A percentile compares a stretch with the other conserved stretches of the same genome.
Conservation (phyloP, 2,888 invertebrate genomes). For the Drosophila incognita region DNA sequence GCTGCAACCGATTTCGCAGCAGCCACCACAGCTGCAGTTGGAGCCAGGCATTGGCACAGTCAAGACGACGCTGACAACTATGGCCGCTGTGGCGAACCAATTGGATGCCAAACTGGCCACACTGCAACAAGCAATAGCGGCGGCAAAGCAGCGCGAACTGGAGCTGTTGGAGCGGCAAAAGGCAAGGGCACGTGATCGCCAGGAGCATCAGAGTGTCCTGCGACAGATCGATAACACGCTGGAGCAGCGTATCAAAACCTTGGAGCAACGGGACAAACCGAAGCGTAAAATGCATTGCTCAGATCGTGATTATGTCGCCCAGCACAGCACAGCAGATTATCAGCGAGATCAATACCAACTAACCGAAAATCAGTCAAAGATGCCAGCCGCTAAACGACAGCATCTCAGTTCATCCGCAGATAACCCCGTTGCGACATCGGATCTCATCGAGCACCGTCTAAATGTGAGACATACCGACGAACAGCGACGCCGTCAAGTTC, state of each 20-base stretch:
- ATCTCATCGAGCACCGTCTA: slow-evolving; percentile 31
- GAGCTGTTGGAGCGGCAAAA: slow-evolving; percentile 51
- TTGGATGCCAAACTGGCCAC: slow-evolving; percentile 42
- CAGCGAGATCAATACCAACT: slow-evolving; percentile 1
- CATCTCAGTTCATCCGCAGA: neutral
- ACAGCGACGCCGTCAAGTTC: slow-evolving; percentile 28
- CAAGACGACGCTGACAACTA: slow-evolving; percentile 3
- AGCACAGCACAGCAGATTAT: neutral
- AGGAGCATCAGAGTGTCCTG: slow-evolving; percentile 11
- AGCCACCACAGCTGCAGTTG: neutral
- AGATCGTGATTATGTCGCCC: neutral
- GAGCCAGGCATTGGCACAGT: slow-evolving; percentile 13
- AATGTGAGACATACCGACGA: slow-evolving; percentile 9
- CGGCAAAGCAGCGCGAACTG: slow-evolving; percentile 54
- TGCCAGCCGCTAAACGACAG: slow-evolving; percentile 30
- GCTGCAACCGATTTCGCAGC: neutral
- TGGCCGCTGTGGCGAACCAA: neutral
- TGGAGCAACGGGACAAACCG: slow-evolving; percentile 16
- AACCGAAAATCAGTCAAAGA: slow-evolving; percentile 20
- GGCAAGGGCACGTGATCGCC: slow-evolving; percentile 31
- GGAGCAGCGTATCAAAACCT: slow-evolving; percentile 3
- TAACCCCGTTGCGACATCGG: slow-evolving; percentile 4
- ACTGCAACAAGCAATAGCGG: slow-evolving; percentile 53
- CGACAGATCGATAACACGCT: too few relatives aligned
- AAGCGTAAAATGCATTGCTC: slow-evolving; percentile 14